Conservation (phyloP, 1,140 invertebrate genomes). For the Heliconius hermathena region DNA sequence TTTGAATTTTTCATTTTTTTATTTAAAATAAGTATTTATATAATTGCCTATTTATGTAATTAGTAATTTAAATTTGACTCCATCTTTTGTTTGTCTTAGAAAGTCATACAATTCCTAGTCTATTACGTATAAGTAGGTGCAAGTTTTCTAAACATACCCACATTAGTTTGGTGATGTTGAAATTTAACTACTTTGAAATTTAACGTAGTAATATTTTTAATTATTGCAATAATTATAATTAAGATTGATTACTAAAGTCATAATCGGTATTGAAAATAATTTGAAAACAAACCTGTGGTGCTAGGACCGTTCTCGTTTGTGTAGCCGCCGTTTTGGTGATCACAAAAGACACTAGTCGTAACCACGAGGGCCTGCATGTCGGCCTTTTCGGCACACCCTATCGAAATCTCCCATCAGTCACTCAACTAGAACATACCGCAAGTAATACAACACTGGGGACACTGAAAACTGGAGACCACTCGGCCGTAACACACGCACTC, state of each 20-base stretch:
- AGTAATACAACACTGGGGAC: conserved; percentile 61
- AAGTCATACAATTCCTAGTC: not conserved
- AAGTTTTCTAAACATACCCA: not conserved
- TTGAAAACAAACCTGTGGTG: conserved; percentile 58
- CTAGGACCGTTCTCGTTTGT: conserved; percentile 60
- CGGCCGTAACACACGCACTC: conserved; percentile 70
- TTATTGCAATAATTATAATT: not conserved
- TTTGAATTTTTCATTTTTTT: no score
- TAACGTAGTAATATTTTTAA: no score
- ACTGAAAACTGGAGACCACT: conserved; percentile 63
- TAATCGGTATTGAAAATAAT: not conserved
- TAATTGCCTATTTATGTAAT: no score
- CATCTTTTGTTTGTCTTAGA: no score
- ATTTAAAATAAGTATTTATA: no score
- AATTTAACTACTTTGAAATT: no score
- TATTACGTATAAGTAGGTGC: not conserved
- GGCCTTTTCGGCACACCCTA: conserved; percentile 54
- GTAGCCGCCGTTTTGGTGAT: conserved; percentile 68
- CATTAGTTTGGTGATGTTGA: not conserved
- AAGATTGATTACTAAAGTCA: not conserved
- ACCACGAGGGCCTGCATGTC: conserved; percentile 68
- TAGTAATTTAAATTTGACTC: no score
- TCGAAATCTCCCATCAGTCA: conserved; percentile 72
- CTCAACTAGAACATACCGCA: conserved; percentile 49
- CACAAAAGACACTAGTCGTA: conserved; percentile 59